Base-by-base conservation (phyloP, 2,797 vertebrate genomes). In the Sebastes matsubarae region DNA sequence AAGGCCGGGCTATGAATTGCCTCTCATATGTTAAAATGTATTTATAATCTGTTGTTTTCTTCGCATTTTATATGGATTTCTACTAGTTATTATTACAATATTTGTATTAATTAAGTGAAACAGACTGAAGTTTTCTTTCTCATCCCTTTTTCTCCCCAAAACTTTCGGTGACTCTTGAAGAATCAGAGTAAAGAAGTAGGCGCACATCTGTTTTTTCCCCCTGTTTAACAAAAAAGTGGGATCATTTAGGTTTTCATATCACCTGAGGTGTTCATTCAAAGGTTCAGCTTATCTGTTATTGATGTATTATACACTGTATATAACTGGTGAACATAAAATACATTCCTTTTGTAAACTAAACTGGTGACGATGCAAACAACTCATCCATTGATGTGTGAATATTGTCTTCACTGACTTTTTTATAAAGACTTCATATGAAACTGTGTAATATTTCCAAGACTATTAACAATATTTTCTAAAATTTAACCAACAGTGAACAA, bases 281-380 rank as follows among this genome's bases (percentile, higher is more conserved):
- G 0, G 8, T 65, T 73, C 8, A 64, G 14, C 32, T n/a, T 58
- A 0, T 63, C 9, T 5, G 82, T 69, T 50, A 12, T 57, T 63
- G 8, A 30, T 68, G 1, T 81, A 80, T 89, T 83, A 63, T 80
- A 52, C 46, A 38, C 27, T 86, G 61, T 86, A 68, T 57, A 57
- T 70, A 81, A 67, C 29, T 12, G 6, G 1, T 25, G 5, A 46
- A 68, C 9, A 50, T 66, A 3, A 72, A 30, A 25, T 60, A 8
- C 24, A 29, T 73, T 72, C 3, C 13, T 79, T n/a, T 64, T 80
- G 70, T 76, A 66, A 77, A 71, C 50, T 64, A 42, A 72, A 80
- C 60, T 52, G 3, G 32, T 59, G 30, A 77, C 25, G 32, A 34
- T 72, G 29, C 54, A 79, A 58, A 68, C 24, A 70, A 8, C 27